These are phyloP conservation scores for Chaitophorus viminalis DNA, from an alignment of 2,888 invertebrate genomes.

Conservation along the genomic window DNA sequence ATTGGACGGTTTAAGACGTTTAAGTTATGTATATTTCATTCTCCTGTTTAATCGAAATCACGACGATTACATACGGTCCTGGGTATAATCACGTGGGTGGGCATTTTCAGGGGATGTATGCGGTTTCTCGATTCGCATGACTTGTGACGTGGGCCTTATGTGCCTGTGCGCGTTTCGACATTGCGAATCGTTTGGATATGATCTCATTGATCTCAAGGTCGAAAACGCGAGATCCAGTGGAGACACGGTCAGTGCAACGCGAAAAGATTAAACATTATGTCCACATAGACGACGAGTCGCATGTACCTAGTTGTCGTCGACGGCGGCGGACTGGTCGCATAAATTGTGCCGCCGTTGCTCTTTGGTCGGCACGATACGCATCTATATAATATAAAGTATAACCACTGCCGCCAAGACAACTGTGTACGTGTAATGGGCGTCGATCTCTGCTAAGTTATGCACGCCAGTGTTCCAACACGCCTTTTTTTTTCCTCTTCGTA, in stretches of 20 bases:
- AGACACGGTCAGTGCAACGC: background rate
- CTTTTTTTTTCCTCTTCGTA: background rate
- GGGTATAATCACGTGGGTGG: too few relatives aligned
- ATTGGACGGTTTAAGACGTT: too few relatives aligned
- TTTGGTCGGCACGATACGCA: background rate
- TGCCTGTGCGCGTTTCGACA: background rate
- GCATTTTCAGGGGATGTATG: too few relatives aligned
- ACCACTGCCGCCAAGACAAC: constrained; percentile 25
- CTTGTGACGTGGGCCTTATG: too few relatives aligned
- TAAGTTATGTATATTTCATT: too few relatives aligned
- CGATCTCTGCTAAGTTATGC: constrained; percentile 38
- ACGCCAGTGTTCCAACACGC: constrained; percentile 35
- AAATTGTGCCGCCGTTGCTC: constrained; percentile 25
- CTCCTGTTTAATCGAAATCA: too few relatives aligned
- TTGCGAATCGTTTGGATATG: background rate
- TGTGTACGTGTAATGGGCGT: constrained; percentile 38
- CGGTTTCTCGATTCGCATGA: too few relatives aligned
- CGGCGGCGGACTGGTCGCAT: constrained; percentile 33
- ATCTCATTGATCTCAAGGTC: constrained; percentile 21
- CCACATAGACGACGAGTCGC: constrained; percentile 11
- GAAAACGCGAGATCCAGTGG: background rate
- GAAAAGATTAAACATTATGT: constrained; percentile 22
- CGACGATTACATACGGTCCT: too few relatives aligned
- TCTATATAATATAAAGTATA: too few relatives aligned
- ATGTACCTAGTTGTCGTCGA: background rate